Percentiles rank a stretch among this genome's conserved stretches.
Conservation (phyloP, 1,140 invertebrate species). For the Sycophila sp. region DNA sequence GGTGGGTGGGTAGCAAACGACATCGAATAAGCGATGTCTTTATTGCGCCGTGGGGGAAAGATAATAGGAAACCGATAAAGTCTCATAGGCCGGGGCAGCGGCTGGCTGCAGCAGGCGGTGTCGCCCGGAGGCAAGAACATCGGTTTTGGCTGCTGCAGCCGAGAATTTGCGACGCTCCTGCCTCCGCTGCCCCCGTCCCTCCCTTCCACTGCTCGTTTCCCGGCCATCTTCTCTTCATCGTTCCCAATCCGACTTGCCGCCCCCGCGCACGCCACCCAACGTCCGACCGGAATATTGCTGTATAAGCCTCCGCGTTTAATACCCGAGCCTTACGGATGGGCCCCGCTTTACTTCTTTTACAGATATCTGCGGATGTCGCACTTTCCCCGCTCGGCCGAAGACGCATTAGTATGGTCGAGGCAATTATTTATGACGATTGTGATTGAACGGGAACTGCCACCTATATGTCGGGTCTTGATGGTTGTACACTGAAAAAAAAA, state of each 20-base stretch:
- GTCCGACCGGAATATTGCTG: slow-evolving; percentile 44
- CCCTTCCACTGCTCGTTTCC: neutral
- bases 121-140: slow-evolving; percentile 24
- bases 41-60: slow-evolving; percentile 33
- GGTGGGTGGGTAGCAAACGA: neutral
- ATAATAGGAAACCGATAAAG: slow-evolving; percentile 40
- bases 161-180: slow-evolving; percentile 27
- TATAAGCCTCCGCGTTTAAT: slow-evolving; percentile 47
- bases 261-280: neutral
- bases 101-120: slow-evolving; percentile 38
- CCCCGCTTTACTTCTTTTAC: slow-evolving; percentile 17
- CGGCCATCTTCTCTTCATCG: slow-evolving; percentile 1
- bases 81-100: slow-evolving; percentile 21
- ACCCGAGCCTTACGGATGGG: slow-evolving; percentile 42
- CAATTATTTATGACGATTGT: no score
- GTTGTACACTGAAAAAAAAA: no score
- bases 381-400: neutral
- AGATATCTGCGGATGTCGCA: slow-evolving; percentile 16
- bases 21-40: slow-evolving; percentile 35
- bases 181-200: neutral
- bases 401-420: no score
- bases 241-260: slow-evolving; percentile 1
- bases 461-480: no score
- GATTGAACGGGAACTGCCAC: no score
- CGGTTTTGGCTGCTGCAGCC: slow-evolving; percentile 25